phyloP scores from a whole-genome alignment of 2,888 invertebrate species.

The Rapana venosa region DNA sequence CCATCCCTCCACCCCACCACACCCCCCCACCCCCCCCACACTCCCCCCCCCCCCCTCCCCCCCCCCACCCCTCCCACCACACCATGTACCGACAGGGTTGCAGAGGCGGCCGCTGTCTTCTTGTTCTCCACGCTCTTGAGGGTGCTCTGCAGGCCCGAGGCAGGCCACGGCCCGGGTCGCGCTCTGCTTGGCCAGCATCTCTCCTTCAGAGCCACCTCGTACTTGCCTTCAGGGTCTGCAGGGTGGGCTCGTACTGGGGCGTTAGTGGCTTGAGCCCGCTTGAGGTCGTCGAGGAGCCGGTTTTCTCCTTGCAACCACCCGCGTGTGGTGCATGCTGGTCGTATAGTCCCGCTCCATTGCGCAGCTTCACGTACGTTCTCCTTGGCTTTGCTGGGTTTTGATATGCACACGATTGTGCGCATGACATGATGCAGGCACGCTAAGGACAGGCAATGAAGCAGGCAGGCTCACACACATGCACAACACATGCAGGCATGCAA shows the following conservation, averaged over 20 bases:
- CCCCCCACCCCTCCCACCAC: not conserved
- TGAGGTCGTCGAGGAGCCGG: conserved; percentile 76
- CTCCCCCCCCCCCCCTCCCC: not conserved
- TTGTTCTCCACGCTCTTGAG: conserved; percentile 68
- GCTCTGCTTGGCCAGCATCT: conserved; percentile 77
- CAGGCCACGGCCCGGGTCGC: conserved; percentile 77
- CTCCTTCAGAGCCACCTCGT: conserved; percentile 78
- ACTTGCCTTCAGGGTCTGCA: conserved; percentile 77
- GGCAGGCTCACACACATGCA: not conserved
- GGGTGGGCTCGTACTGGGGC: conserved; percentile 76
- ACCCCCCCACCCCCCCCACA: not conserved
- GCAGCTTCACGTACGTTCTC: conserved; percentile 77
- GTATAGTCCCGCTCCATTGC: conserved; percentile 78
- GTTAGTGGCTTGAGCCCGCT: conserved; percentile 77
- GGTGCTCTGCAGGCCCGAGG: conserved; percentile 74
- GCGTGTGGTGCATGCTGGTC: conserved; percentile 78
- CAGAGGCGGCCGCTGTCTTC: not conserved
- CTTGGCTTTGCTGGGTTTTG: conserved; percentile 74
- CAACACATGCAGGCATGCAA: not conserved
- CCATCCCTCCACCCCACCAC: not conserved
- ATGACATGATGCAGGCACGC: no score
- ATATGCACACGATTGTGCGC: no score
- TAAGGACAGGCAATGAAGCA: no score
- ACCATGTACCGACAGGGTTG: not conserved
- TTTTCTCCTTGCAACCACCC: conserved; percentile 79